Conservation (phyloP, 2,888 invertebrate species). For the Orchesellides sinensis region DNA sequence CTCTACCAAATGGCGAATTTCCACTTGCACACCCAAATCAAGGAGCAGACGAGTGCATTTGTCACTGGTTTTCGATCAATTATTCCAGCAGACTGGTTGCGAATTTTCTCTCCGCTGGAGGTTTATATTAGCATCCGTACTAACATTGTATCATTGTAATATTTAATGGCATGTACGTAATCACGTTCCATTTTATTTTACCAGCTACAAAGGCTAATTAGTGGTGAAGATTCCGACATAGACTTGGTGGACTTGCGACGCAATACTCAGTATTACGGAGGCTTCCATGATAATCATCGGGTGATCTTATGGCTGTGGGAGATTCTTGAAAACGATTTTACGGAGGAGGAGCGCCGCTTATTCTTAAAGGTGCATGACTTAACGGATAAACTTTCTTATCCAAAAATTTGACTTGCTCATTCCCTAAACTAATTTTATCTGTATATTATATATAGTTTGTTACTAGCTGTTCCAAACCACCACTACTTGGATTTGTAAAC, state of each 20-base stretch:
- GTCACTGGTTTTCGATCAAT: slow-evolving; percentile 97
- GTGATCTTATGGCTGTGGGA: slow-evolving; percentile 99
- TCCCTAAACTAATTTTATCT: neutral
- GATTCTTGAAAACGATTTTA: slow-evolving; percentile 94
- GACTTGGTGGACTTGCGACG: slow-evolving; percentile 91
- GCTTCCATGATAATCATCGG: slow-evolving; percentile 98
- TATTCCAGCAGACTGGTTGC: slow-evolving; percentile 95
- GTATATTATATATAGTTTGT: slow-evolving; percentile 82
- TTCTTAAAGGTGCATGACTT: slow-evolving; percentile 89
- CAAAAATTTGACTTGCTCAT: neutral
- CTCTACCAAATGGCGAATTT: slow-evolving; percentile 99
- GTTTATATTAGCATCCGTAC: slow-evolving; percentile 78
- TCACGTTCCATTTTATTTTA: slow-evolving; percentile 55
- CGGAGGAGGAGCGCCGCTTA: slow-evolving; percentile 91
- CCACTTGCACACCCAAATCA: slow-evolving; percentile 98
- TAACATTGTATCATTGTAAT: neutral
- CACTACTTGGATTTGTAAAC: slow-evolving; percentile 96
- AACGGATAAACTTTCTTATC: too few species aligned
- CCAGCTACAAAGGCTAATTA: slow-evolving; percentile 93
- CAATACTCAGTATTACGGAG: slow-evolving; percentile 99
- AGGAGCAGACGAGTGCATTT: slow-evolving; percentile 97
- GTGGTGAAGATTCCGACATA: slow-evolving; percentile 95
- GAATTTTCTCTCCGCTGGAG: slow-evolving; percentile 96
- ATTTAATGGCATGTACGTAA: slow-evolving; percentile 18
- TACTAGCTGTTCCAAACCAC: slow-evolving; percentile 98